Base-by-base conservation (phyloP, 2,888 invertebrate species). In the Melieria crassipennis region DNA sequence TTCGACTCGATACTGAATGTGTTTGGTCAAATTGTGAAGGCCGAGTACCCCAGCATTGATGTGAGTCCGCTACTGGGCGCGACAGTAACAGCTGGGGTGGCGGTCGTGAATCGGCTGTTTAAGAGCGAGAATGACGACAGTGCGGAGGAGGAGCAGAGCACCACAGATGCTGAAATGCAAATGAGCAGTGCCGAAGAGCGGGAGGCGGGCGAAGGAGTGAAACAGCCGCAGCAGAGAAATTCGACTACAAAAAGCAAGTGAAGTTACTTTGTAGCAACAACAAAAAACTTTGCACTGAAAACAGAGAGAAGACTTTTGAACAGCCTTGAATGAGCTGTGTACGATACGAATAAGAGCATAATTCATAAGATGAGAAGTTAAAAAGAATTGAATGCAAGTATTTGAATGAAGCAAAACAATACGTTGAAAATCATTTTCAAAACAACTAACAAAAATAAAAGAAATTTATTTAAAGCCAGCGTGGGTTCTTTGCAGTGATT, bases 1-100 rank as follows among this genome's bases (percentile, higher is more conserved):
- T 75, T 85, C 4, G 82, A 81, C 69, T 79, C 79, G 4, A 13
- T 86, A 0, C 78, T 83, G 16, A 76, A 78, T 4, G 81, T 83
- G 5, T 80, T 84, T 16, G 82, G 81, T 0, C 79, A 81, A 52
- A 52, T 86, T 7, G 66, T 86, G n/a, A 78, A 80, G 67, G 71
- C 77, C 6, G 73, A 83, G 64, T 81, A 79, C 66, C 84, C 85
- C 0, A 76, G 75, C 48, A 70, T 83, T 43, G 79, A 83, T 78
- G 77, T 81, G 7, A 68, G 76, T 7, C 77, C 76, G 45, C 16
- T 80, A 13, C 45, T 75, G 16, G 73, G 69, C 11, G 11, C 72
- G 6, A 69, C 69, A n/a, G 74, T 75, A 3, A 76, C 72, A 10
- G 30, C 71, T 71, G 10, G 57, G 52, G 75, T 4, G 50, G 69